Conservation (phyloP, 2,797 vertebrate species). For the Amphiprion clarkii region DNA sequence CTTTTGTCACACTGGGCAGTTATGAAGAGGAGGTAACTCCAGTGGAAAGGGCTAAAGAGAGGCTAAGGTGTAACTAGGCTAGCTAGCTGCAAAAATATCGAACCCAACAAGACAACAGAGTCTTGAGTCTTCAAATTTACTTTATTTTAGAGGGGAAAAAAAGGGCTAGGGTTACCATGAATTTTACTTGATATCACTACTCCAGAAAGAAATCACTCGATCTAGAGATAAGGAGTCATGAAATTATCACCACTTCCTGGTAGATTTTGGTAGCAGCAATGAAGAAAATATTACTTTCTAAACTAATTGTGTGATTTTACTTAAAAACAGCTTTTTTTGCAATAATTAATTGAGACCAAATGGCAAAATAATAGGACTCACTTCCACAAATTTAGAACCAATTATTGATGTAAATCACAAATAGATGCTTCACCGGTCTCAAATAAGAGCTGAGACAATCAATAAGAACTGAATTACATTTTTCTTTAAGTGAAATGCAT, state of each 20-base stretch:
- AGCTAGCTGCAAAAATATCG: constrained; percentile 44
- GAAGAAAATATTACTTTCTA: neutral
- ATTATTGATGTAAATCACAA: too few species aligned
- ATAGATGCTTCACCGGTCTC: too few species aligned
- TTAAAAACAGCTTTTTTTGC: too few species aligned
- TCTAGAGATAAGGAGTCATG: too few species aligned
- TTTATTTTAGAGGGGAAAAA: neutral
- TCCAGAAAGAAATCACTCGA: too few species aligned
- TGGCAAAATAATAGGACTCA: too few species aligned
- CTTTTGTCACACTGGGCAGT: constrained; percentile 49
- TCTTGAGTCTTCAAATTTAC: neutral
- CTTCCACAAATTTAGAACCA: too few species aligned
- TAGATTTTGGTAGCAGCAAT: neutral
- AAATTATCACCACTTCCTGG: neutral
- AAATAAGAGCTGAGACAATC: neutral
- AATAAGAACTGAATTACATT: neutral
- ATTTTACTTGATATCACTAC: too few species aligned
- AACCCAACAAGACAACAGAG: constrained; percentile 28
- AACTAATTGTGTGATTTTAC: too few species aligned
- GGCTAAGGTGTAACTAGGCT: constrained; percentile 13
- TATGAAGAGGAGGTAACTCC: constrained; percentile 72
- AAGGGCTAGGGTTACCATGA: too few species aligned
- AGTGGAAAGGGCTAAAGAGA: constrained; percentile 42
- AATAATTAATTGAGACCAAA: too few species aligned
- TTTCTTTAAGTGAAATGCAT: neutral